Base-by-base conservation (phyloP, 2,113 vertebrate genomes). In the Orientallactaga bullata region DNA sequence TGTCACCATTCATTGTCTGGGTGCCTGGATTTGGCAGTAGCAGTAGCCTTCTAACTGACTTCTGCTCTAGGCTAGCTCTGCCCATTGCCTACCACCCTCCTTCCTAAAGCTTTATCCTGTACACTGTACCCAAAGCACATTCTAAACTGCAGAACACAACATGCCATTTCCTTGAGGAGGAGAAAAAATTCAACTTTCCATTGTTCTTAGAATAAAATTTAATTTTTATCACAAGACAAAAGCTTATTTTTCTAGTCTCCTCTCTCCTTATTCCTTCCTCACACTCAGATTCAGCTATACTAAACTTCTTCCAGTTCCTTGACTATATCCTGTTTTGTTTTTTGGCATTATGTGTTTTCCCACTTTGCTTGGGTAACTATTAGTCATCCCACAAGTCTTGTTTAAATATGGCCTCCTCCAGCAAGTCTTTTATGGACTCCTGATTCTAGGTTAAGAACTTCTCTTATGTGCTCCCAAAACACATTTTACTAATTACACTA, bases 401-500 rank as follows among this genome's bases (percentile, higher is more conserved):
- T 71, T 92, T 93, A 93, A 95, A 91, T 91, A 95, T 79, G 93
- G 71, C 66, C 91, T 91, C 88, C 55, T 87, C 82, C 21, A 78
- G 85, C 85, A 88, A 92, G 51, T 88, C 30, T 88, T 87, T 92
- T 87, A 68, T 90, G 21, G 68, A 81, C 51, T 58, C 51, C 35
- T 16, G 63, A 71, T 10, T 37, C 77, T 89, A 51, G 26, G 51
- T 93, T 85, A 74, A 74, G n/a, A 93, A 79, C 63, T 89, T 82
- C 47, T 90, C 83, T 93, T 72, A 66, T 60, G n/a, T 83, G 88
- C 51, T 94, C 76, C 63, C 71, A 96, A 87, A n/a, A 61, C 47
- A 79, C 47, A 86, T 73, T 90, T 88, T 66, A 66, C 89, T 92
- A 93, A 89, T 95, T 91, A 84, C 78, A 93, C 8, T 76, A n/a